A percentile compares a stretch with the other conserved stretches of the same genome.
phyloP scores from a whole-genome alignment of 2,797 vertebrate species.

The Apogon hyalosoma region DNA sequence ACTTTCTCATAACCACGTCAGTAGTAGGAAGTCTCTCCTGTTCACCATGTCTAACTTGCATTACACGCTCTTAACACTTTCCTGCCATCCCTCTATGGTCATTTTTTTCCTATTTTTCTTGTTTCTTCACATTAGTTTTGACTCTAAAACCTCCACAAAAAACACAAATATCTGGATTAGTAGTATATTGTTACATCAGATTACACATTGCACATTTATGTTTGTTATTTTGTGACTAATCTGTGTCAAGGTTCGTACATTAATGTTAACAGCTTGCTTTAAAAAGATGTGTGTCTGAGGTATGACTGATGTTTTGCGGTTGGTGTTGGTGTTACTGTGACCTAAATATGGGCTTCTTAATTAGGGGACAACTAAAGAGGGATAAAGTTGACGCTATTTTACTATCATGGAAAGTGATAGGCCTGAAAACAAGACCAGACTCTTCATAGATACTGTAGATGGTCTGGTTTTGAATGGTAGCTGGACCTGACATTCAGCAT shows the following conservation, averaged over 20 bases:
- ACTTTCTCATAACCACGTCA: constrained; percentile 62
- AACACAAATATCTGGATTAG: no score
- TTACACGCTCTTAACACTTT: constrained; percentile 11
- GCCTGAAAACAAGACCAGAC: neutral
- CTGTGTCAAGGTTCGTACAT: neutral
- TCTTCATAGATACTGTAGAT: neutral
- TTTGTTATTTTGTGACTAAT: no score
- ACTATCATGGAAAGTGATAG: constrained; percentile 17
- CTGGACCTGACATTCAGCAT: neutral
- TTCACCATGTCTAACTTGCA: constrained; percentile 21
- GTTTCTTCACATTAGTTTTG: neutral
- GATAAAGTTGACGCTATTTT: neutral
- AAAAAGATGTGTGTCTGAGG: constrained; percentile 34
- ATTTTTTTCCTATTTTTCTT: constrained; percentile 26
- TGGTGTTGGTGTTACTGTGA: constrained; percentile 43
- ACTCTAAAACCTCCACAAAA: constrained; percentile 5
- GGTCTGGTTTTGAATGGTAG: neutral
- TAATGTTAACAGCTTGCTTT: constrained; percentile 3
- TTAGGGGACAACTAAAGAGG: constrained; percentile 19
- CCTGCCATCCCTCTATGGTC: constrained; percentile 36
- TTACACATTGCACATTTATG: no score
- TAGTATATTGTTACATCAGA: no score
- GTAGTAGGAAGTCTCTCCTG: constrained; percentile 51
- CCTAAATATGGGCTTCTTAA: constrained; percentile 35
- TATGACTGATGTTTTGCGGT: constrained; percentile 50